Conservation (phyloP, 2,113 vertebrate species). For the Conger conger region DNA sequence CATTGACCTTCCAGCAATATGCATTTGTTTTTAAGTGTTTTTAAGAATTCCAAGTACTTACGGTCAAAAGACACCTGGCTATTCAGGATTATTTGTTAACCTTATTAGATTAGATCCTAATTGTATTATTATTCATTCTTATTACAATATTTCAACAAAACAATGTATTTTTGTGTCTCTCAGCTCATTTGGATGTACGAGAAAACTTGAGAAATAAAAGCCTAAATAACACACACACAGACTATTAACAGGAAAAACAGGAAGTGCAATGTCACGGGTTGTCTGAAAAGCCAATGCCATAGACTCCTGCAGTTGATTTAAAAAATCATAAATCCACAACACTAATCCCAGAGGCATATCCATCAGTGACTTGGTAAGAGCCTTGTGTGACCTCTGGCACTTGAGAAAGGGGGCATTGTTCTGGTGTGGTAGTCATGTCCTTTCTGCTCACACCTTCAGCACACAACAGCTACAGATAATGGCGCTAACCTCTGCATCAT, state of each 20-base stretch:
- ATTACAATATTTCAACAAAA: too few relatives aligned
- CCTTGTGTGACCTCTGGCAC: constrained; percentile 34
- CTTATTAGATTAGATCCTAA: too few relatives aligned
- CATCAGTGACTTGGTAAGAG: background rate
- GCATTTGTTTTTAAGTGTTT: background rate
- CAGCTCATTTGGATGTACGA: background rate
- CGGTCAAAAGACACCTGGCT: background rate
- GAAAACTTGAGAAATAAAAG: background rate
- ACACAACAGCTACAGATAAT: constrained; percentile 35
- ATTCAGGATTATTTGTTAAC: too few relatives aligned
- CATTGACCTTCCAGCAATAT: background rate
- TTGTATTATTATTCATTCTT: too few relatives aligned
- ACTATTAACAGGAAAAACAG: background rate
- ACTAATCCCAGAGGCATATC: background rate
- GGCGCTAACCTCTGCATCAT: background rate
- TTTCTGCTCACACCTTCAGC: constrained; percentile 32
- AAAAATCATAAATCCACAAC: background rate
- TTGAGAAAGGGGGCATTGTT: constrained; percentile 31
- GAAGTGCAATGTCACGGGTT: background rate
- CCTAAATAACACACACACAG: background rate
- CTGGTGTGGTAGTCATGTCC: background rate
- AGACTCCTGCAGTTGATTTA: background rate
- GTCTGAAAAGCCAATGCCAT: background rate
- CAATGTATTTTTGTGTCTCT: too few relatives aligned
- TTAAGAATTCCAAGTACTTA: background rate